These are phyloP conservation scores for Melieria omissa DNA, from an alignment of 2,888 invertebrate species.

Conservation along the genomic window DNA sequence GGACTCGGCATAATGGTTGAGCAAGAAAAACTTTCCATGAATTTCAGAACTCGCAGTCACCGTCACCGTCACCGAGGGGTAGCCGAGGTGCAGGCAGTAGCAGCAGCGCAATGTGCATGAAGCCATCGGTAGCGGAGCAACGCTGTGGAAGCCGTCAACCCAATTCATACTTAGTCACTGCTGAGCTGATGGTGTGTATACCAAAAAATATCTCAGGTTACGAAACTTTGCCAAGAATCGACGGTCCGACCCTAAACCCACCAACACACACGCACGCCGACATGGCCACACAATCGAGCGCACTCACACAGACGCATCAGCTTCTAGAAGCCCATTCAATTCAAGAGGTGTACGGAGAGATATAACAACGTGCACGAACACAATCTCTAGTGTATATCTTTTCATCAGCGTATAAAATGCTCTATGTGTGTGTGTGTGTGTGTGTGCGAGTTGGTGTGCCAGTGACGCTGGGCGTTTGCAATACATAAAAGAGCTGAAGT, in stretches of 20 bases:
- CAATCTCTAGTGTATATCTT: neutral
- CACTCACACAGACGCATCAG: neutral
- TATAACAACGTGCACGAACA: neutral
- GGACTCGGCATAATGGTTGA: too few relatives aligned
- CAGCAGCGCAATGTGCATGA: neutral
- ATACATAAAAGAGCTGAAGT: constrained; percentile 15
- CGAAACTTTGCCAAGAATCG: constrained; percentile 19
- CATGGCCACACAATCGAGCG: neutral
- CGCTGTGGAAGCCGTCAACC: neutral
- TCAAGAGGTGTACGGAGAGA: neutral
- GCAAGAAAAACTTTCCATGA: too few relatives aligned
- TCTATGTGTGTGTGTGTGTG: neutral
- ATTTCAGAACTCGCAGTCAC: too few relatives aligned
- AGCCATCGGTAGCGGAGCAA: neutral
- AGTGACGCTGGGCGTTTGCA: neutral
- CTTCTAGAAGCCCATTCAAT: neutral
- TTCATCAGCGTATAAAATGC: neutral
- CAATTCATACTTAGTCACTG: constrained; percentile 1
- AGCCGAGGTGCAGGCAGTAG: too few relatives aligned
- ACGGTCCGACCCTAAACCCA: constrained; percentile 10
- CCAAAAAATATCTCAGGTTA: constrained; percentile 27
- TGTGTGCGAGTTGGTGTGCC: neutral
- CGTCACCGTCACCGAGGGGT: too few relatives aligned
- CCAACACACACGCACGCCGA: neutral
- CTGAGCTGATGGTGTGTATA: constrained; percentile 5